phyloP scores from a whole-genome alignment of 2,797 vertebrate species.

The Mionectes olivaceus region DNA sequence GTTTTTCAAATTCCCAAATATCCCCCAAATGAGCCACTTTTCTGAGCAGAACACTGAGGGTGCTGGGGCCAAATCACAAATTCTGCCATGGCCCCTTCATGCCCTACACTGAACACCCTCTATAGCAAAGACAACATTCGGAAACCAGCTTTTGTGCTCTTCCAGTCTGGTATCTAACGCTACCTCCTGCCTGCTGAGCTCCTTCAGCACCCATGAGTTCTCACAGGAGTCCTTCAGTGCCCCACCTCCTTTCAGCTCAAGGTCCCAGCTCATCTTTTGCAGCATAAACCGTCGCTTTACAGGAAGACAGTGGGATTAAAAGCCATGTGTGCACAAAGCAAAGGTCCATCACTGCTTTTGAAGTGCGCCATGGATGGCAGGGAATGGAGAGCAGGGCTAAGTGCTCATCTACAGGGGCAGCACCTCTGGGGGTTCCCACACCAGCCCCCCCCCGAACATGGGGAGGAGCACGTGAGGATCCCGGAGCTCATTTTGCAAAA shows the following conservation, averaged over 20 bases:
- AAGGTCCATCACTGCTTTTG: not conserved
- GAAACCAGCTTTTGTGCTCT: not conserved
- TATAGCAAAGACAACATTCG: not conserved
- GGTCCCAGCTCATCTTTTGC: not conserved
- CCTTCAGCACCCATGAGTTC: not conserved
- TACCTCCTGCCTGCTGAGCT: not conserved
- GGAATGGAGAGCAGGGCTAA: not conserved
- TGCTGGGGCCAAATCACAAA: not conserved
- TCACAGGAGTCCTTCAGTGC: accelerated
- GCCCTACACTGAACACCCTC: not conserved
- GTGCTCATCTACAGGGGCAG: not conserved
- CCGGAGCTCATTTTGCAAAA: not conserved
- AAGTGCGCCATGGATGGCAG: accelerated
- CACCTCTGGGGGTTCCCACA: not conserved
- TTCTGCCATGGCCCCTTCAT: accelerated
- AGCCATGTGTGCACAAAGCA: accelerated
- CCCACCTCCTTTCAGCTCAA: not conserved
- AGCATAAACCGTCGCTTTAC: accelerated
- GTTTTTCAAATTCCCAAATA: not conserved
- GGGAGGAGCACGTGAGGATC: not conserved
- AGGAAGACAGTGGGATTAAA: not conserved
- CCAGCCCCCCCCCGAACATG: accelerated
- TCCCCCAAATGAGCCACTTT: not conserved
- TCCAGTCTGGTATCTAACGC: not conserved
- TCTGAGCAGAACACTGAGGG: not conserved